Evolutionary conservation across 2,888 invertebrate species (phyloP), one percentile per base, ranked within the genome.

Genomic region (Rhagonycha lutea): DNA sequence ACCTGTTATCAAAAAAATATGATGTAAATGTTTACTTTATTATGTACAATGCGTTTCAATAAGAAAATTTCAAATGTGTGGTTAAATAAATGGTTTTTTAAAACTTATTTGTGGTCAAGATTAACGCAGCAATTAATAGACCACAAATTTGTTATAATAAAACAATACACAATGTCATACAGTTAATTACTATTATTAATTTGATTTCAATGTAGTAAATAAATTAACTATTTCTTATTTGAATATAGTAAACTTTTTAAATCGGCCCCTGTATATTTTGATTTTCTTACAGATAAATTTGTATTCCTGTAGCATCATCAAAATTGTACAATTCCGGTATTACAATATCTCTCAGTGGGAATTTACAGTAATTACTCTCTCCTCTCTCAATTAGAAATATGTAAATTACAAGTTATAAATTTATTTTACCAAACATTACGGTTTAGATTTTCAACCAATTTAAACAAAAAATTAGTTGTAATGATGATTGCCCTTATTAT

Each of bases 1-100:
- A 62, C 68, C 14, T 73, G 73, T 73, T 73, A 73, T 73, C 73
- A 60, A 72, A 67, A 65, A 14, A 61, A 7, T 47, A n/a, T 47
- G n/a, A n/a, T 47, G 47, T 47, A 47, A 32, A 47, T 47, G 7
- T 47, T 47, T n/a, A 47, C 47, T 47, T 47, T n/a, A 47, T n/a
- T 47, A n/a, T 47, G 5, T 32, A 47, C 47, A 47, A 47, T n/a
- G n/a, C n/a, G n/a, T 47, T n/a, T 47, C 7, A 47, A n/a, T 47
- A 47, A 47, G 7, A n/a, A 47, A 47, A 47, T 47, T 12, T 2
- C 7, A n/a, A 12, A n/a, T 47, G n/a, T 47, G 47, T n/a, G 47
- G 47, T 47, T 47, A 47, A 47, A 47, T 47, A n/a, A 47, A 47
- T 7, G 12, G 8, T 47, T 47, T 47, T 47, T 47, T 47, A 47